Evolutionary conservation across 2,888 invertebrate genomes (phyloP), one percentile per base, ranked within the genome.

Genomic region (Drosophila kuntzei): DNA sequence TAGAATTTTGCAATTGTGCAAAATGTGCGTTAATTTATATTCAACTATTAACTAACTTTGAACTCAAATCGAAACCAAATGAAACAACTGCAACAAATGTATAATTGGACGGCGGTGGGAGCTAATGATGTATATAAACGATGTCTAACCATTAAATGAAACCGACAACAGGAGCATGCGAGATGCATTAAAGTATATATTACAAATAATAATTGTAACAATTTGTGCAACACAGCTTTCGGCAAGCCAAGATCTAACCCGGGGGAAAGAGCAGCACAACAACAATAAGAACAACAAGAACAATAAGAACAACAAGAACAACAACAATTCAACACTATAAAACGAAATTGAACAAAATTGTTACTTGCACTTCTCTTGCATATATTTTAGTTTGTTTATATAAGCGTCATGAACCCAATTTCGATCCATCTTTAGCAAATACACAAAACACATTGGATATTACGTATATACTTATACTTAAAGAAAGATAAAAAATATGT

Each of bases 141-240:
- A 73, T 73, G 57, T 53, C 39, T 47, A 29, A 55, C 43, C 18
- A 27, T 43, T 36, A 72, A 71, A 32, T 27, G 12, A 54, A 49
- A 34, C 20, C 57, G 36, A 47, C 20, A 46, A 55, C 36, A 57
- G 46, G 44, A 47, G 32, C 36, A 27, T 20, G 12, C 36, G 37
- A 36, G 22, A 49, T 9, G 32, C 6, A 36, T 25, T 12, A 55
- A 20, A 12, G 20, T 34, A 55, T 16, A 34, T 34, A 36, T 44
- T 32, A 66, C 41, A 37, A 49, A 34, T 58, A 43, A 11, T 51
- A 64, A 46, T 25, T 22, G 43, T 63, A 59, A 49, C 47, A 69
- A 67, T 74, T 74, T 68, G 59, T 78, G 79, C 47, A 78, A 69
- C 63, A 78, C 29, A 32, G 60, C 75, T 70, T 78, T 78, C 63